Percentiles rank a stretch among this genome's conserved stretches.
Evolutionary conservation across 2,888 invertebrate species (phyloP).

Genomic region (Pardosa pseudoannulata): DNA sequence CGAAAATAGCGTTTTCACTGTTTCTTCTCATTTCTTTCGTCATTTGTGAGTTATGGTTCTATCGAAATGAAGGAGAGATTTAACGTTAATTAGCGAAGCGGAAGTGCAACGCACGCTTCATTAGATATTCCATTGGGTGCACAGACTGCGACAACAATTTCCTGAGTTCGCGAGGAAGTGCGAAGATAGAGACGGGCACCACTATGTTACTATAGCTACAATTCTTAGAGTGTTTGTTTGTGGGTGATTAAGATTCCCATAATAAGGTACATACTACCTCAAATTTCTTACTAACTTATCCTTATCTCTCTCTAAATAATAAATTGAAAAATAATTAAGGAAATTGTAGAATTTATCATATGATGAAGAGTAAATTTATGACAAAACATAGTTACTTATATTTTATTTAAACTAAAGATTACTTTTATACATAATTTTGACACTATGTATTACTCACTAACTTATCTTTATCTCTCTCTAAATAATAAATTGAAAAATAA

Average conservation of each 20-base stretch:
- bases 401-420: too few relatives aligned
- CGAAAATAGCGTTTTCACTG: neutral
- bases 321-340: too few relatives aligned
- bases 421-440: too few relatives aligned
- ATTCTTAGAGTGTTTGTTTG: neutral
- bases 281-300: too few relatives aligned
- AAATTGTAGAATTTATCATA: too few relatives aligned
- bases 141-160: neutral
- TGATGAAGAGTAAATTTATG: too few relatives aligned
- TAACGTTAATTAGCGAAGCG: constrained; percentile 9
- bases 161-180: neutral
- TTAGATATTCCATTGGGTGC: constrained; percentile 6
- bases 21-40: neutral
- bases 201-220: neutral
- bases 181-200: neutral
- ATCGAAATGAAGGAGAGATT: neutral
- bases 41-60: neutral
- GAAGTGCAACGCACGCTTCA: neutral
- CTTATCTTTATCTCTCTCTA: too few relatives aligned
- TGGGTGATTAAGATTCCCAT: neutral
- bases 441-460: too few relatives aligned
- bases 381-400: too few relatives aligned
- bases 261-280: too few relatives aligned
- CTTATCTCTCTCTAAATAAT: too few relatives aligned
- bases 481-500: too few relatives aligned